Evolutionary conservation across 2,113 vertebrate species (phyloP), one percentile per base, ranked within the genome.

Genomic region (Rhinolophus sinicus): DNA sequence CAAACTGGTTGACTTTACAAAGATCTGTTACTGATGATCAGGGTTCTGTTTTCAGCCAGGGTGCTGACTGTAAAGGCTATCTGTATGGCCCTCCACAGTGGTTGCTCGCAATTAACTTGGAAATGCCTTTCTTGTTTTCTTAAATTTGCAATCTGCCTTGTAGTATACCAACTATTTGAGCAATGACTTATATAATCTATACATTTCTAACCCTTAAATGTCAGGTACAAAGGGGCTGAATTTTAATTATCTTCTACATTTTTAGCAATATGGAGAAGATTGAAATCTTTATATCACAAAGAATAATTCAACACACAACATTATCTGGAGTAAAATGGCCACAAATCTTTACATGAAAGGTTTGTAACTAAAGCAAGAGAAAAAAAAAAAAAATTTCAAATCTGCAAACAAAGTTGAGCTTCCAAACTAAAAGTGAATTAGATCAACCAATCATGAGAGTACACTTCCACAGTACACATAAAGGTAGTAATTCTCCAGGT

Each of bases 351-450:
- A 54, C 12, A 10, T 54, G 40, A 73, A 54, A 67, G 24, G 58
- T 92, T 70, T 93, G 22, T 44, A 81, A 76, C 3, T 38, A 30
- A 88, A 91, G 5, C 3, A 64, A 86, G 21, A 85, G 13, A 40
- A 77, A 84, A 30, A 89, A 85, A 52, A 7, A 78, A 72, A 33
- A 3, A 65, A 75, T 75, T 91, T 88, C 4, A 28, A 88, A 88
- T n/a, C 64, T 28, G 4, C 44, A 69, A 70, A 60, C 24, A 65
- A 38, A 33, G 16, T 77, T 56, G 33, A 19, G n/a, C 50, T 56
- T 58, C 38, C 52, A 56, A 88, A 47, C n/a, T 94, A 30, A 86
- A 76, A 60, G 58, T 44, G 1, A 60, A 14, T 54, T 81, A 28
- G 28, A 16, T 28, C 50, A 88, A 69, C 6, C 33, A 93, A 67